These are phyloP conservation scores for Himalopsyche japonica DNA, from an alignment of 2,888 invertebrate genomes.

Conservation along the genomic window DNA sequence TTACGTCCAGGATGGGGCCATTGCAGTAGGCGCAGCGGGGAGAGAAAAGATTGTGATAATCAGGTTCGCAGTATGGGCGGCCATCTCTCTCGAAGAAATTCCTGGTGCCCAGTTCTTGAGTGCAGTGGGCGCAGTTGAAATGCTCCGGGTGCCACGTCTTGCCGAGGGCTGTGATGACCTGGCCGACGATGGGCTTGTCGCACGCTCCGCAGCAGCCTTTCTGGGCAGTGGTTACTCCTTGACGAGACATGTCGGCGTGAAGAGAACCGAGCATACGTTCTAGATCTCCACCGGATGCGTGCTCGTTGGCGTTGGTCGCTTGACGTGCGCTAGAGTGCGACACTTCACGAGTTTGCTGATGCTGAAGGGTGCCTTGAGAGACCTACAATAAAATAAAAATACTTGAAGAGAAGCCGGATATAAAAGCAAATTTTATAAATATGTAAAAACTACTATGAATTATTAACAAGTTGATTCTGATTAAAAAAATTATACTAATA, in stretches of 20 bases:
- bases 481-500: not conserved
- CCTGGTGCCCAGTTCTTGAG: slow-evolving; percentile 92
- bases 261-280: slow-evolving; percentile 91
- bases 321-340: slow-evolving; percentile 61
- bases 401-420: not conserved
- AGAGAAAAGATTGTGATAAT: slow-evolving; percentile 98
- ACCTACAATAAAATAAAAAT: slow-evolving; percentile 43
- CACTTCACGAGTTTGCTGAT: slow-evolving; percentile 66
- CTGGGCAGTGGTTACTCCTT: slow-evolving; percentile 97
- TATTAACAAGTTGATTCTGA: not conserved
- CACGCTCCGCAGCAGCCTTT: slow-evolving; percentile 99
- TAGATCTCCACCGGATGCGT: slow-evolving; percentile 52
- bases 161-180: slow-evolving; percentile 96
- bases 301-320: slow-evolving; percentile 48
- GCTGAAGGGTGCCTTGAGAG: slow-evolving; percentile 52
- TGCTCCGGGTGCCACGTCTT: slow-evolving; percentile 99
- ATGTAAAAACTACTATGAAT: no score
- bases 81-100: slow-evolving; percentile 99
- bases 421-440: not conserved
- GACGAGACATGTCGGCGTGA: slow-evolving; percentile 97
- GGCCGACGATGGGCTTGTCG: slow-evolving; percentile 98
- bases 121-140: slow-evolving; percentile 97
- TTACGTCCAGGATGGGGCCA: slow-evolving; percentile 97
- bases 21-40: slow-evolving; percentile 98
- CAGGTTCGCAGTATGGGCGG: slow-evolving; percentile 96